phyloP scores from a whole-genome alignment of 64 coral and sea anemone genomes.

The Dendronephthya gigantea region DNA sequence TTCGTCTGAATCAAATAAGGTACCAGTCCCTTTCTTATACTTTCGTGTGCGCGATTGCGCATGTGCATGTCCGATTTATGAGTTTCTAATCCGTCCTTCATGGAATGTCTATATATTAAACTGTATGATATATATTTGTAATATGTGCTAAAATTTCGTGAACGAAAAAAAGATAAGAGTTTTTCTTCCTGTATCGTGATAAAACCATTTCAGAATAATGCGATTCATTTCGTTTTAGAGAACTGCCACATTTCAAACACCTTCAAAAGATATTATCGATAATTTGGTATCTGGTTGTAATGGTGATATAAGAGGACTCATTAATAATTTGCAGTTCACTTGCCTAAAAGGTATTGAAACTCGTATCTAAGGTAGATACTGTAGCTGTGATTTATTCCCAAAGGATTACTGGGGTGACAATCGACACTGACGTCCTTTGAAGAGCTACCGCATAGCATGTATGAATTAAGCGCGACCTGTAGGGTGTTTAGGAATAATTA shows the following conservation, averaged over 20 bases:
- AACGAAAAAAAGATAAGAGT: no score
- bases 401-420: no score
- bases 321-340: conserved; percentile 84
- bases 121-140: no score
- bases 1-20: conserved; percentile 57
- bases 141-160: not conserved
- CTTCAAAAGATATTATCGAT: conserved; percentile 68
- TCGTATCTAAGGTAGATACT: not conserved
- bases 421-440: no score
- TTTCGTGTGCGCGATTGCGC: not conserved
- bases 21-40: not conserved
- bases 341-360: conserved; percentile 54
- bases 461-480: no score
- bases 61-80: no score
- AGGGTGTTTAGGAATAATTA: no score
- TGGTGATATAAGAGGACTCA: conserved; percentile 77
- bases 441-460: no score
- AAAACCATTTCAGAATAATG: not conserved
- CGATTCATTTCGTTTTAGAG: conserved; percentile 19
- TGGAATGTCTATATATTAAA: no score
- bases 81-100: no score
- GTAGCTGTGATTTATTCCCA: not conserved
- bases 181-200: no score
- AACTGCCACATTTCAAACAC: conserved; percentile 37
- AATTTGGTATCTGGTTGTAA: conserved; percentile 62